A percentile compares a stretch with the other conserved stretches of the same genome.
These are phyloP conservation scores for Oreotragus oreotragus DNA, from an alignment of 2,113 vertebrate genomes.

Conservation along the genomic window DNA sequence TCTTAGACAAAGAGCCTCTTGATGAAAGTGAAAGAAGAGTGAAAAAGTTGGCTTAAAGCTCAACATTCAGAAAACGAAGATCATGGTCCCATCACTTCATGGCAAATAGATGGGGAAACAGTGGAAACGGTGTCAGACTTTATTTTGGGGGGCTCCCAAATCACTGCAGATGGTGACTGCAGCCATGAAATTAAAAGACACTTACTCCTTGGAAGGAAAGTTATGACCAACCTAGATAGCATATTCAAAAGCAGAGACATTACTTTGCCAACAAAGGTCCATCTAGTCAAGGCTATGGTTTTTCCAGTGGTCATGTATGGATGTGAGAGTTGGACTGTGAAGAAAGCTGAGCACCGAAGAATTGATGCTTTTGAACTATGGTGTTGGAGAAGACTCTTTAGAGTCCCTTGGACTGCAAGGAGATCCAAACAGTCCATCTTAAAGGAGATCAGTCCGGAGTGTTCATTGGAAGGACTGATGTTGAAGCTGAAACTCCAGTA, in stretches of 20 bases:
- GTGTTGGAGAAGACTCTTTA: not conserved
- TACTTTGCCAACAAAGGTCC: not conserved
- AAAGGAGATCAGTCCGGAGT: not conserved
- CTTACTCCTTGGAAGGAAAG: not conserved
- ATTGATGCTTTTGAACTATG: not conserved
- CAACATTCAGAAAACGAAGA: not conserved
- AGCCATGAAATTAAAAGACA: not conserved
- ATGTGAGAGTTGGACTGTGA: not conserved
- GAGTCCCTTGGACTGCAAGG: not conserved
- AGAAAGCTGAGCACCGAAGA: not conserved
- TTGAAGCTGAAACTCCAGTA: not conserved
- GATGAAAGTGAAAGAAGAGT: not conserved
- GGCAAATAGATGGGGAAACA: not conserved
- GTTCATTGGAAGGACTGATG: not conserved
- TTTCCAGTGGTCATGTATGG: not conserved
- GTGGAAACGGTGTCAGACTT: not conserved
- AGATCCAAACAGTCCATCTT: not conserved
- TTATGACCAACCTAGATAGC: not conserved
- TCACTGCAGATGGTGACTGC: not conserved
- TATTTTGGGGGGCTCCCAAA: not conserved
- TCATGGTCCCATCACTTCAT: not conserved
- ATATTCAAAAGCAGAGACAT: not conserved
- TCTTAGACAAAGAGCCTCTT: not conserved
- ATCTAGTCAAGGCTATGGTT: not conserved
- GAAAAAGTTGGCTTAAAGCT: not conserved